A percentile compares a stretch with the other conserved stretches of the same genome.
phyloP scores from a whole-genome alignment of 2,888 invertebrate genomes.

The Phengaris alcon region DNA sequence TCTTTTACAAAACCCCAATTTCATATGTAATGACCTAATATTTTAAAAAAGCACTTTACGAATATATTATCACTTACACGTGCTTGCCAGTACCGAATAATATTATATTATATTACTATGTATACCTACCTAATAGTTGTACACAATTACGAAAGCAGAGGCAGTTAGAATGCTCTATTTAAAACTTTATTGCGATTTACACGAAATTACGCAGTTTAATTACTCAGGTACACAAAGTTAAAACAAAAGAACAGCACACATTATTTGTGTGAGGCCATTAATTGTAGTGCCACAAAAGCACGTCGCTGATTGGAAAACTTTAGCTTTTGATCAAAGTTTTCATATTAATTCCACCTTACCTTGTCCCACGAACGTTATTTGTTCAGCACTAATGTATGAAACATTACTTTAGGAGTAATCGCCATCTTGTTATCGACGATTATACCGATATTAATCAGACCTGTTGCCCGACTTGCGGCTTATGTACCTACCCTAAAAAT shows the following conservation, averaged over 20 bases:
- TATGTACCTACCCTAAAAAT: no score
- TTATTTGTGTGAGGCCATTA: constrained; percentile 48
- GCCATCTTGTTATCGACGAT: constrained; percentile 23
- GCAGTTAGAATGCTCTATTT: neutral
- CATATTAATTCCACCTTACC: constrained; percentile 53
- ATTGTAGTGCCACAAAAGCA: constrained; percentile 50
- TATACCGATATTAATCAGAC: constrained; percentile 10
- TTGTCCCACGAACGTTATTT: constrained; percentile 30
- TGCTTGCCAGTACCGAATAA: no score
- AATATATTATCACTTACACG: no score
- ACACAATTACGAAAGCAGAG: neutral
- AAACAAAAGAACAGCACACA: constrained; percentile 38
- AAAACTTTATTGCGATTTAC: neutral
- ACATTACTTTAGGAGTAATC: constrained; percentile 27
- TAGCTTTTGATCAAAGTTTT: constrained; percentile 56
- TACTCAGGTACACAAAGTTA: constrained; percentile 32
- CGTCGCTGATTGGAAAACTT: constrained; percentile 60
- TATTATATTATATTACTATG: no score
- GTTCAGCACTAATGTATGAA: constrained; percentile 27
- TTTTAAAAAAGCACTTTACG: no score
- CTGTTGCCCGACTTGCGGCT: neutral
- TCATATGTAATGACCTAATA: no score
- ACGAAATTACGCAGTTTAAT: constrained; percentile 11
- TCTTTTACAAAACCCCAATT: no score
- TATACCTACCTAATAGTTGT: neutral